phyloP scores from a whole-genome alignment of 37 sponge, comb jelly and placozoan species.

The Ianthella basta region DNA sequence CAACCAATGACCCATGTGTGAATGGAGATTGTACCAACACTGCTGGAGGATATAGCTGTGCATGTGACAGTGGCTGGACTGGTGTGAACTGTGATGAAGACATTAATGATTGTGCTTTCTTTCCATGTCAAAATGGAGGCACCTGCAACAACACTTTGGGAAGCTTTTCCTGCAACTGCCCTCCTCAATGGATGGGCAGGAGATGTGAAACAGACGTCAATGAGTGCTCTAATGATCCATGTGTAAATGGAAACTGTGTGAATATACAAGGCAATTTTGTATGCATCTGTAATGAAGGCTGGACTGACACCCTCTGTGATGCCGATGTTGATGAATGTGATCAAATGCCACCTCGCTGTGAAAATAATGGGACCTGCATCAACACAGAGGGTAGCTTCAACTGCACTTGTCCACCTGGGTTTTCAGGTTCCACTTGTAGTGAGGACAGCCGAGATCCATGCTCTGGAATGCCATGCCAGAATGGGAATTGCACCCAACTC shows the following conservation, averaged over 20 bases:
- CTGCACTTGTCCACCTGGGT: background rate
- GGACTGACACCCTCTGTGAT: slow-evolving; percentile 36
- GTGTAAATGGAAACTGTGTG: slow-evolving; percentile 42
- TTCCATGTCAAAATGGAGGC: slow-evolving; percentile 69
- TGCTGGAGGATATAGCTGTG: background rate
- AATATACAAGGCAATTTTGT: background rate
- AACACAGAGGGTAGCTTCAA: slow-evolving; percentile 12
- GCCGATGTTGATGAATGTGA: slow-evolving; percentile 31
- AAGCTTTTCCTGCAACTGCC: slow-evolving; percentile 55
- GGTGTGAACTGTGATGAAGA: slow-evolving; percentile 46
- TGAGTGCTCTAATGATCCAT: slow-evolving; percentile 20
- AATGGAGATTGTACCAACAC: background rate
- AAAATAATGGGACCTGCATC: slow-evolving; percentile 7
- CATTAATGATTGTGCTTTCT: slow-evolving; percentile 30
- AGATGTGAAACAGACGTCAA: slow-evolving; percentile 26
- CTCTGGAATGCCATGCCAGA: slow-evolving; percentile 2
- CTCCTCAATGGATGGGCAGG: slow-evolving; percentile 35
- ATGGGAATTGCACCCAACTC: slow-evolving; percentile 5
- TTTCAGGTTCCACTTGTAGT: background rate
- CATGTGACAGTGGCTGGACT: slow-evolving; percentile 22
- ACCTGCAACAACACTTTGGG: slow-evolving; percentile 35
- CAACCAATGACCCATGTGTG: slow-evolving; percentile 1
- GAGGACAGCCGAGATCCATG: background rate
- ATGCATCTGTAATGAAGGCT: slow-evolving; percentile 20
- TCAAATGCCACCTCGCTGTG: slow-evolving; percentile 2